Percentiles rank a stretch among this genome's conserved stretches.
phyloP scores from a whole-genome alignment of 2,797 vertebrate genomes.

The Hemitrygon akajei region DNA sequence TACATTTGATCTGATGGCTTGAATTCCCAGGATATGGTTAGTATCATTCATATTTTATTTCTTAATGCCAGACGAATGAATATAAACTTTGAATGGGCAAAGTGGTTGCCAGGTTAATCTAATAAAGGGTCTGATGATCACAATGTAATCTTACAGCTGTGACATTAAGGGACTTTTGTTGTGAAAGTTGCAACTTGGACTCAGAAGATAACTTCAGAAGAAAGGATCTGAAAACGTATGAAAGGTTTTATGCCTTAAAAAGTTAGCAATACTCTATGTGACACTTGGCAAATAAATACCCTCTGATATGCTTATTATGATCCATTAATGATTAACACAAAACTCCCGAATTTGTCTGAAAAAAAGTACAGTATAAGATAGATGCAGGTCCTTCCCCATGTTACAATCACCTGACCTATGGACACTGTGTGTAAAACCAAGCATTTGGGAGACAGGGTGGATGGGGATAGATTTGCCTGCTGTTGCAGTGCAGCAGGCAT shows the following conservation, averaged over 20 bases:
- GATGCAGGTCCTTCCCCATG: no score
- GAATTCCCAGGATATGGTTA: slow-evolving; percentile 5
- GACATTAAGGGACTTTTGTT: background rate
- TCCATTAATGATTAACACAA: slow-evolving; percentile 6
- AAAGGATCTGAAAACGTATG: background rate
- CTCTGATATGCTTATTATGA: background rate
- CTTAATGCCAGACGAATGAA: background rate
- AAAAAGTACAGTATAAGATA: no score
- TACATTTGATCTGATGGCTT: slow-evolving; percentile 13
- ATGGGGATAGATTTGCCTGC: no score
- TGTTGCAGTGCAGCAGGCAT: no score
- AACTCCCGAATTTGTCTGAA: background rate
- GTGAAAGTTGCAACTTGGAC: background rate
- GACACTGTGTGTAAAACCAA: no score
- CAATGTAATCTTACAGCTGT: background rate
- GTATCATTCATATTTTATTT: background rate
- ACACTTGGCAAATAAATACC: background rate
- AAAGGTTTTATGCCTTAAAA: background rate
- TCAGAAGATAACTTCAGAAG: background rate
- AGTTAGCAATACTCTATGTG: background rate
- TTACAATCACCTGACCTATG: no score
- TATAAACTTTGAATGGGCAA: background rate
- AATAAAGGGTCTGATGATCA: background rate
- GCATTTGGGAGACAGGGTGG: no score
- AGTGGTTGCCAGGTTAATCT: background rate